Evolutionary conservation across 2,888 invertebrate species (phyloP).

Genomic region (Digitonthophagus gazella): DNA sequence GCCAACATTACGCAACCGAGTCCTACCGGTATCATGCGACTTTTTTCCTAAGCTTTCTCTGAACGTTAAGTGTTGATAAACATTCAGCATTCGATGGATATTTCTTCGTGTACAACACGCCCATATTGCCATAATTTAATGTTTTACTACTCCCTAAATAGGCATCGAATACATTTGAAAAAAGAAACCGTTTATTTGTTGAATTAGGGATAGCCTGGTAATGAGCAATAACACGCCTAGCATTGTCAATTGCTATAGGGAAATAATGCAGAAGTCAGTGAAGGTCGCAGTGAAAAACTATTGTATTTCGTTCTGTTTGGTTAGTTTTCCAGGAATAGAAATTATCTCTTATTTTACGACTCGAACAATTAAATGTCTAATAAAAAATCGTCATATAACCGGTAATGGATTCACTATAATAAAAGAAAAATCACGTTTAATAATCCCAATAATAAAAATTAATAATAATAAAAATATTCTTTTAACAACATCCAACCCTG

Average conservation of each 20-base stretch:
- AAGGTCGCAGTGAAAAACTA: conserved; percentile 32
- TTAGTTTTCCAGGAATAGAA: not conserved
- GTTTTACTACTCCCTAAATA: not conserved
- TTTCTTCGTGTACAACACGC: not conserved
- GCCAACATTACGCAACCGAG: conserved; percentile 11
- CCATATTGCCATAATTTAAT: not conserved
- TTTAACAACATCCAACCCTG: too few species aligned
- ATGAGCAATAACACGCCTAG: conserved; percentile 38
- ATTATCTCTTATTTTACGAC: not conserved
- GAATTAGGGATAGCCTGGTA: conserved; percentile 28
- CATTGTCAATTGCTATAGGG: conserved; percentile 35
- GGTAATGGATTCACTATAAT: not conserved
- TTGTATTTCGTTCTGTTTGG: not conserved
- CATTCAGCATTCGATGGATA: conserved; percentile 2
- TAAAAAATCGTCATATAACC: not conserved
- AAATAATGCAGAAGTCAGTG: conserved; percentile 35
- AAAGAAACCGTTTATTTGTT: not conserved
- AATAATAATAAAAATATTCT: not conserved
- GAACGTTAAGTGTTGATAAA: conserved; percentile 8
- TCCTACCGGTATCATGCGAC: conserved; percentile 10
- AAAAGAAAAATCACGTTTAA: not conserved
- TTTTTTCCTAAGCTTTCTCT: conserved; percentile 15
- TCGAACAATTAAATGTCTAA: not conserved
- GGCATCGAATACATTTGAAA: too few species aligned
- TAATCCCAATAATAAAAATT: not conserved